Evolutionary conservation across 2,113 vertebrate species (phyloP).

Genomic region (Vanacampus margaritifer): DNA sequence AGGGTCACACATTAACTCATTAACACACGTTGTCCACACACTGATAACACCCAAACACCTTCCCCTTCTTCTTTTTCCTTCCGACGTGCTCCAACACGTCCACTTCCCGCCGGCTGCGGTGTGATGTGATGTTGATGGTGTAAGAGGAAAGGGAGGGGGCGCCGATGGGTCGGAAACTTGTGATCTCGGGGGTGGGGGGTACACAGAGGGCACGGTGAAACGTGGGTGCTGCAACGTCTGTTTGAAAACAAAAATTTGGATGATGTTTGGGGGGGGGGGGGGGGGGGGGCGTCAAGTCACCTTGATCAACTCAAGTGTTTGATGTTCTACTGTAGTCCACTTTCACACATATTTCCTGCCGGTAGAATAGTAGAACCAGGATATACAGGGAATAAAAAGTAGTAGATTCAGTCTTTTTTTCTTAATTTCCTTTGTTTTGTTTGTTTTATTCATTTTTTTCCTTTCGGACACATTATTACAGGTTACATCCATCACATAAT

Average conservation of each 20-base stretch:
- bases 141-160: neutral
- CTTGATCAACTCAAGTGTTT: too few relatives aligned
- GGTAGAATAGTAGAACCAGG: too few relatives aligned
- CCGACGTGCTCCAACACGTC: conserved; percentile 4
- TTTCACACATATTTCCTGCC: too few relatives aligned
- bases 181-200: conserved; percentile 10
- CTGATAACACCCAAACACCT: neutral
- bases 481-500: too few relatives aligned
- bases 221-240: too few relatives aligned
- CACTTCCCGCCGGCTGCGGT: neutral
- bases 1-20: conserved; percentile 15
- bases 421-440: too few relatives aligned
- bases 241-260: conserved; percentile 15
- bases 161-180: neutral
- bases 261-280: neutral
- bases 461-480: too few relatives aligned
- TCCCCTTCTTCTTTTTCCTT: conserved; percentile 4
- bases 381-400: too few relatives aligned
- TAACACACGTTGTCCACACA: conserved; percentile 6
- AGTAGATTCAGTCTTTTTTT: too few relatives aligned
- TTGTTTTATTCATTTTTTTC: too few relatives aligned
- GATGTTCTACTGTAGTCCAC: too few relatives aligned
- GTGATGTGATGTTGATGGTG: neutral
- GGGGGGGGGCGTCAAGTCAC: too few relatives aligned
- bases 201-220: neutral